A percentile compares a stretch with the other conserved stretches of the same genome.
Evolutionary conservation across 92 coral and sea anemone genomes (phyloP).

Genomic region (Parazoanthus swiftii): DNA sequence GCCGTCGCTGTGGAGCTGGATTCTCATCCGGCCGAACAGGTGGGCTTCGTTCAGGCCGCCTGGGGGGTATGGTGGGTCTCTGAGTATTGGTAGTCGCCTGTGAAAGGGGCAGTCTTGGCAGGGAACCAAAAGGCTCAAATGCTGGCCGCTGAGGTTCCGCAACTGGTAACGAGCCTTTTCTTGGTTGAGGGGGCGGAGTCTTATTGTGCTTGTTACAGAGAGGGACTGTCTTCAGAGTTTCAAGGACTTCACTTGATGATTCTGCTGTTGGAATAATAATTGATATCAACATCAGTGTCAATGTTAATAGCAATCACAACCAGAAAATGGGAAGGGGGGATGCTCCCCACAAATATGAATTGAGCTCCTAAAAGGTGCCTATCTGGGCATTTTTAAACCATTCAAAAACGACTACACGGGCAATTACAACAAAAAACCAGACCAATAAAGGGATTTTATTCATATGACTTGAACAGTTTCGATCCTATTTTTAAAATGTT

Average conservation of each 20-base stretch:
- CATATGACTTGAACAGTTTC: too few species aligned
- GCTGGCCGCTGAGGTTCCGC: constrained; percentile 35
- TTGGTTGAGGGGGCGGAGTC: constrained; percentile 54
- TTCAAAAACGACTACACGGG: too few species aligned
- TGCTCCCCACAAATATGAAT: too few species aligned
- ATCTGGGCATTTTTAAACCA: too few species aligned
- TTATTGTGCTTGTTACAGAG: constrained; percentile 39
- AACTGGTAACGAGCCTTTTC: constrained; percentile 46
- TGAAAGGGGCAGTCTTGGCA: constrained; percentile 35
- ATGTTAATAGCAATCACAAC: not conserved
- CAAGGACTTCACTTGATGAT: constrained; percentile 4
- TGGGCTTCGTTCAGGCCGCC: constrained; percentile 47
- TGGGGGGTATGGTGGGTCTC: constrained; percentile 51
- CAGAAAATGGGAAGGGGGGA: too few species aligned
- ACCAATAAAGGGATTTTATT: too few species aligned
- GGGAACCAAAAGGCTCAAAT: constrained; percentile 1
- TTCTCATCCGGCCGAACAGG: constrained; percentile 52
- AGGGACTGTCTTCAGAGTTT: constrained; percentile 22
- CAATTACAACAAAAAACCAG: too few species aligned
- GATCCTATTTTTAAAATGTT: too few species aligned
- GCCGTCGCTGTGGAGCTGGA: constrained; percentile 6
- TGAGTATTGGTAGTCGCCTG: constrained; percentile 23
- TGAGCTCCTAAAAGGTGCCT: too few species aligned
- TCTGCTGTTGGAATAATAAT: constrained; percentile 3
- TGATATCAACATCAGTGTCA: not conserved